A percentile compares a stretch with the other conserved stretches of the same genome.
These are phyloP conservation scores for Phortica magna DNA, from an alignment of 2,888 invertebrate species.

Conservation along the genomic window DNA sequence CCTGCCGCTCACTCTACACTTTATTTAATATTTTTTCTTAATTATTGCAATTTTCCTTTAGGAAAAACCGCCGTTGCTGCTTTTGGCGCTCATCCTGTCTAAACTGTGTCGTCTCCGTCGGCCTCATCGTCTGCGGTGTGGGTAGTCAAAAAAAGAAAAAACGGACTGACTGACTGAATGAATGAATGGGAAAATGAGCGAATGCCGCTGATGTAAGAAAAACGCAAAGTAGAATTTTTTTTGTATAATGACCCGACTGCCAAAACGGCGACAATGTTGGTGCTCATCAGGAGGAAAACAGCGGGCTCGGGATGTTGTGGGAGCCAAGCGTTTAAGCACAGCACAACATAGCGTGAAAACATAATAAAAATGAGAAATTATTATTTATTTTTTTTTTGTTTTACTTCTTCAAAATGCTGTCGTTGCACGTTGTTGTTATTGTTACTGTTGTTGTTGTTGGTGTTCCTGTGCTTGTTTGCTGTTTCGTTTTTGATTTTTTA, in stretches of 20 bases:
- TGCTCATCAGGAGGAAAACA: constrained; percentile 1
- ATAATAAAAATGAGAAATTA: constrained; percentile 59
- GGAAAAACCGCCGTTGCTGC: constrained; percentile 1
- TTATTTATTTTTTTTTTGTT: constrained; percentile 39
- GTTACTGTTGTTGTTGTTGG: constrained; percentile 20
- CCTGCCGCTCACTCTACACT: neutral
- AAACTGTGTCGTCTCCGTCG: constrained; percentile 25
- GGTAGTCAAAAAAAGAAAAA: neutral
- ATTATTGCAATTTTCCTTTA: constrained; percentile 41
- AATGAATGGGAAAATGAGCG: neutral
- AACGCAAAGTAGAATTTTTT: neutral
- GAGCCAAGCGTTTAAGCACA: constrained; percentile 20
- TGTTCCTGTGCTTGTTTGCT: neutral
- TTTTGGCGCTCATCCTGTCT: constrained; percentile 32
- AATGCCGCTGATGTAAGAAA: neutral
- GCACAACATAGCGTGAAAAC: constrained; percentile 52
- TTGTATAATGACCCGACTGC: constrained; percentile 29
- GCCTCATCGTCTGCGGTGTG: neutral
- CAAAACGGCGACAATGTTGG: constrained; percentile 14
- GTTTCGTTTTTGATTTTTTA: constrained; percentile 14
- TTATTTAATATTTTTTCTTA: constrained; percentile 37
- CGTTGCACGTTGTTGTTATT: constrained; percentile 5
- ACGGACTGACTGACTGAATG: constrained; percentile 6
- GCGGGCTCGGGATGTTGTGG: constrained; percentile 6
- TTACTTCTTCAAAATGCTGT: neutral